phyloP scores from a whole-genome alignment of 2,888 invertebrate species.

The Scaptomyza reducta region DNA sequence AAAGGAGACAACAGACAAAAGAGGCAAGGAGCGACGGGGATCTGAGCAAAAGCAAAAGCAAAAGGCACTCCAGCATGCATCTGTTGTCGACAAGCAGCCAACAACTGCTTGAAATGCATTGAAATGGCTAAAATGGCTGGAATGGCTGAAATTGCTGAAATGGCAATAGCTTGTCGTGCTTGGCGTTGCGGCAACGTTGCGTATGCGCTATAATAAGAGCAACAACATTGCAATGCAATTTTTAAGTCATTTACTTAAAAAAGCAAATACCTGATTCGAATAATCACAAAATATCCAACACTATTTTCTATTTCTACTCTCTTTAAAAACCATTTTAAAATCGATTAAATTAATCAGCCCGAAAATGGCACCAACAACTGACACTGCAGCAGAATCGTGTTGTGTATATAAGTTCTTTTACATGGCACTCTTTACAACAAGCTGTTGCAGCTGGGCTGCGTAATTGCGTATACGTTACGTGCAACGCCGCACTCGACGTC shows the following conservation, averaged over 20 bases:
- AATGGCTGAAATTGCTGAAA: constrained; percentile 28
- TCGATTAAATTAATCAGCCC: constrained; percentile 3
- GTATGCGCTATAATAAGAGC: constrained; percentile 58
- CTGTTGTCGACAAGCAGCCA: constrained; percentile 60
- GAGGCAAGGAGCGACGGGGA: not conserved
- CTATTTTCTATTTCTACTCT: not conserved
- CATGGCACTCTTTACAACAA: constrained; percentile 13
- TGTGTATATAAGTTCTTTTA: constrained; percentile 22
- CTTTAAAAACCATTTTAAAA: constrained; percentile 4
- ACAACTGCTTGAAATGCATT: constrained; percentile 63
- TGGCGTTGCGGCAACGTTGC: constrained; percentile 44
- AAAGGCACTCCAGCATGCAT: constrained; percentile 41
- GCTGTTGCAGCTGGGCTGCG: constrained; percentile 31
- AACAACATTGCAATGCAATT: constrained; percentile 64
- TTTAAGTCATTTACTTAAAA: constrained; percentile 37
- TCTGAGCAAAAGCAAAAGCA: constrained; percentile 9
- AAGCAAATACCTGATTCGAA: constrained; percentile 6
- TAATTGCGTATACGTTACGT: constrained; percentile 77
- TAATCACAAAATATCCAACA: not conserved
- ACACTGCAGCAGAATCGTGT: constrained; percentile 1
- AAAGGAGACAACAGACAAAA: constrained; percentile 41
- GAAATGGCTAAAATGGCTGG: constrained; percentile 56
- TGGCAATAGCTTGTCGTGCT: constrained; percentile 29
- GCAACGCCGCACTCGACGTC: constrained; percentile 42
- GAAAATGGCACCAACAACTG: not conserved